Evolutionary conservation across 2,888 invertebrate species (phyloP).

Genomic region (Lepeophtheirus nordmannii): DNA sequence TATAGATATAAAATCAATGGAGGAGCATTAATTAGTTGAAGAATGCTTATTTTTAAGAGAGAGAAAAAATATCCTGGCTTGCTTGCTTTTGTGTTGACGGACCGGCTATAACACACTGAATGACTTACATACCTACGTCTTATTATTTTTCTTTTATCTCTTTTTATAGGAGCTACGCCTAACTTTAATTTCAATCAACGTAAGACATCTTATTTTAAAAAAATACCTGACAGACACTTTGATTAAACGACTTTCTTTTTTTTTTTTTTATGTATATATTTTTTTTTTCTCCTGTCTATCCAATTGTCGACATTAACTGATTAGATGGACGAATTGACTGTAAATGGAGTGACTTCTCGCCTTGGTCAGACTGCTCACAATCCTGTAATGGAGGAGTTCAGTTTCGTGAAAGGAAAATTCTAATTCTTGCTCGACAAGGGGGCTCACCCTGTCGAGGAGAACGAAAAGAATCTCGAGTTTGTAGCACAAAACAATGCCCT

Average conservation of each 20-base stretch:
- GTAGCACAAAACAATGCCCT: conserved; percentile 16
- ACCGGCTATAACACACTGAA: too few species aligned
- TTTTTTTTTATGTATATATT: not conserved
- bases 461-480: conserved; percentile 8
- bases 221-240: not conserved
- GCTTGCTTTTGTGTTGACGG: too few species aligned
- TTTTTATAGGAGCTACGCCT: conserved; percentile 1
- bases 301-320: not conserved
- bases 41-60: too few species aligned
- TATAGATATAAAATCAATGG: too few species aligned
- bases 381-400: conserved; percentile 19
- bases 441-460: conserved; percentile 18
- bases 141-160: not conserved
- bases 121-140: not conserved
- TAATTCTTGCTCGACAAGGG: conserved; percentile 17
- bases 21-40: too few species aligned
- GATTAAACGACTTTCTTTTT: not conserved
- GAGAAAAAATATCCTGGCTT: too few species aligned
- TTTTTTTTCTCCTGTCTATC: not conserved
- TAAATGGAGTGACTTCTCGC: conserved; percentile 15
- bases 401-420: conserved; percentile 7
- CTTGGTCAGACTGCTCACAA: conserved; percentile 17
- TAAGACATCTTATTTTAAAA: conserved; percentile 3
- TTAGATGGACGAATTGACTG: conserved; percentile 21
- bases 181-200: conserved; percentile 7